phyloP scores from a whole-genome alignment of 2,888 invertebrate genomes.

The Aromia moschata region DNA sequence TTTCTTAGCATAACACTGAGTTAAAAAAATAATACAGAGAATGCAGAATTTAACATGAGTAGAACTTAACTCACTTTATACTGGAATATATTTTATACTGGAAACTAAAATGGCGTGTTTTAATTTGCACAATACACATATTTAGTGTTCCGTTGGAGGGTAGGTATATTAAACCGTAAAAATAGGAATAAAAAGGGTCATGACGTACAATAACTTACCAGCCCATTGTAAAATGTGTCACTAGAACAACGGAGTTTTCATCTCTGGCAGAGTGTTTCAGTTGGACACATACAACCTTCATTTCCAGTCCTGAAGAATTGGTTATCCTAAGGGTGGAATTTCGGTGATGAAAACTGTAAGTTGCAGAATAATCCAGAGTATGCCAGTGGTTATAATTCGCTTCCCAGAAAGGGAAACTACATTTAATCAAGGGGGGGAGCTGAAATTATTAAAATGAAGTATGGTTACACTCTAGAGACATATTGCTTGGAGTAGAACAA shows the following conservation, averaged over 20 bases:
- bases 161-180: no score
- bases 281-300: slow-evolving; percentile 74
- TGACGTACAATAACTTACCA: slow-evolving; percentile 68
- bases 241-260: slow-evolving; percentile 68
- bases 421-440: slow-evolving; percentile 78
- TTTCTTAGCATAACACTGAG: no score
- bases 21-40: no score
- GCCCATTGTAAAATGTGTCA: slow-evolving; percentile 78
- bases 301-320: slow-evolving; percentile 70
- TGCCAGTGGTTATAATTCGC: slow-evolving; percentile 88
- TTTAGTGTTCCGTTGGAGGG: no score
- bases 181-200: no score
- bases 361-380: slow-evolving; percentile 85
- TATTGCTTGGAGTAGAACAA: slow-evolving; percentile 1
- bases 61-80: no score
- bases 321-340: slow-evolving; percentile 79
- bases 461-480: slow-evolving; percentile 1
- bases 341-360: slow-evolving; percentile 85
- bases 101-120: no score
- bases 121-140: no score
- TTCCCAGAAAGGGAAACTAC: slow-evolving; percentile 89
- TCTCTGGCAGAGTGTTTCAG: slow-evolving; percentile 69
- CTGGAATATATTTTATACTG: no score
- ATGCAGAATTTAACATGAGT: no score
- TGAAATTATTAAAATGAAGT: slow-evolving; percentile 55